Percentiles rank a stretch among this genome's conserved stretches.
These are phyloP conservation scores for Apodemus sylvaticus DNA, from an alignment of 2,113 vertebrate species.

Conservation along the genomic window DNA sequence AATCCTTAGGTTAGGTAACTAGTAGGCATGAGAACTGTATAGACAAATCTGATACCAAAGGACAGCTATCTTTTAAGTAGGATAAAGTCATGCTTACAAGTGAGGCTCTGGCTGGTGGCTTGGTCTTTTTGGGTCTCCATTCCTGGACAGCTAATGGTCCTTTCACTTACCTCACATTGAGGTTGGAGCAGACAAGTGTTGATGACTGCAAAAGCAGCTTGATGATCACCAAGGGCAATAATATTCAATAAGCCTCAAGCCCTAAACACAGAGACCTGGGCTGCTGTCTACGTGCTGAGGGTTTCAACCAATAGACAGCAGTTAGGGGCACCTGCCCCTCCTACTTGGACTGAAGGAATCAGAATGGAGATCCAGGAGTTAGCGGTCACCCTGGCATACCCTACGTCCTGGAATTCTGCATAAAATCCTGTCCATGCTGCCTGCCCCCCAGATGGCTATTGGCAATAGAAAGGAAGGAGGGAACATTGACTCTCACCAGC, in stretches of 20 bases:
- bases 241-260: not conserved
- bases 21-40: not conserved
- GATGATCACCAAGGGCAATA: not conserved
- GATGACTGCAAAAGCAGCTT: not conserved
- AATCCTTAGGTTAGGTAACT: not conserved
- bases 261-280: not conserved
- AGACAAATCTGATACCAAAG: not conserved
- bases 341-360: not conserved
- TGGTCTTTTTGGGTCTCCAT: not conserved
- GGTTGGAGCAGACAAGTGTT: slow-evolving; percentile 14
- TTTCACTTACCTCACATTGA: not conserved
- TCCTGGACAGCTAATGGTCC: not conserved
- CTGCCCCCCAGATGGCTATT: not conserved
- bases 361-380: not conserved
- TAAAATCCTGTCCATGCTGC: not conserved
- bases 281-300: not conserved
- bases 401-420: not conserved
- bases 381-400: not conserved
- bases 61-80: not conserved
- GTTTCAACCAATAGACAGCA: not conserved
- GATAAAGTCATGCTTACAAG: slow-evolving; percentile 26
- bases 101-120: not conserved
- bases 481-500: not conserved
- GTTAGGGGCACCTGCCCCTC: not conserved
- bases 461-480: not conserved